Evolutionary conservation across 2,888 invertebrate species (phyloP), one percentile per base, ranked within the genome.

Genomic region (Mellilla xanthometata): DNA sequence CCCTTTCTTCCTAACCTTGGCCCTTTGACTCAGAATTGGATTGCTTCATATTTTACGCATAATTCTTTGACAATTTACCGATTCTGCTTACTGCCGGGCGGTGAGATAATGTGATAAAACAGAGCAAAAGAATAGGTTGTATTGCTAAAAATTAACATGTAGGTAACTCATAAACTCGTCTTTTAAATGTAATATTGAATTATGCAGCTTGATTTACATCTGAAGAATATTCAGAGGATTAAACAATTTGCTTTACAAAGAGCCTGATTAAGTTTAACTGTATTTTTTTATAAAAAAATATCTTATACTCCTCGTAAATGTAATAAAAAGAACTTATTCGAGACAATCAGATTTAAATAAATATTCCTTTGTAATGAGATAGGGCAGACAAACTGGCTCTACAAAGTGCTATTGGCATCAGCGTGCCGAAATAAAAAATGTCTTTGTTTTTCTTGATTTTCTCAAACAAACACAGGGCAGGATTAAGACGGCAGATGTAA

Each of bases 401-500:
- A 43, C 29, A 29, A 39, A 47, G 10, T 24, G 22, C 11, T 47
- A 51, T 47, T 44, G 47, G 38, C 47, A 30, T 38, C 31, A 27
- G 27, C 32, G 45, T 15, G 28, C 24, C 29, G 15, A 38, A 42
- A 39, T 52, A 38, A 41, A 34, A 46, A 40, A 40, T 29, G 24
- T 48, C 52, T 54, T 56, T 62, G 64, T 63, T 62, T 60, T 60
- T 62, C 47, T 48, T 48, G 41, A 59, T 62, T 66, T 65, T 49
- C 42, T 54, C 46, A 62, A 65, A 71, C 59, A 65, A 72, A 71
- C n/a, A 65, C 60, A 50, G 57, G 51, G 58, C 53, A 48, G 61
- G 60, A 62, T 60, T 62, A 67, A 68, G 68, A 63, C 61, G 64
- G 60, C 62, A 68, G 68, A 77, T 73, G 71, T 76, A 80, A 81